Base-by-base conservation (phyloP, 2,797 vertebrate species). In the Pipistrellus nathusii region DNA sequence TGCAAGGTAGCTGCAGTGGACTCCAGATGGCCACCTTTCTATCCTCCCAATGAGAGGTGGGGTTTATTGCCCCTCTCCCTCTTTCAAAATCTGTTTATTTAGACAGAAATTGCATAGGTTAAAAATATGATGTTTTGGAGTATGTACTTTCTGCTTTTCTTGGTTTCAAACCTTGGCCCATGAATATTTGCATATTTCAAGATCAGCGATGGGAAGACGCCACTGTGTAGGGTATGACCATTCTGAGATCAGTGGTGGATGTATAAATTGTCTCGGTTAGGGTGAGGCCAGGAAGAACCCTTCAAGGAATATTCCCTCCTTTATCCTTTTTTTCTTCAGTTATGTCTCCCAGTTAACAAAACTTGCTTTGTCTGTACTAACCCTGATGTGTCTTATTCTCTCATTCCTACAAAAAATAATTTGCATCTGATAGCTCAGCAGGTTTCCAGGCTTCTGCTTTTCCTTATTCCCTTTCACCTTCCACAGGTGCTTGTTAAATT, bases 101-200 rank as follows among this genome's bases (percentile, higher is more conserved):
- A 55, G 48, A 30, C 35, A 85, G 38, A 81, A 62, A 41, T 30
- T 21, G 3, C 15, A 23, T 13, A 53, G 51, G 17, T 93, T 69
- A 69, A 77, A 92, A 78, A 35, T 78, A 17, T 13, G 51, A 38
- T 71, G 3, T 71, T 94, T 71, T 25, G 4, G 15, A 17, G n/a
- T 35, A 30, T 64, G n/a, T 66, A 20, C 21, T 73, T 83, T 15
- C 62, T 87, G 1, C 23, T 95, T 96, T 62, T 85, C 82, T 94
- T 62, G 32, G 69, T 69, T 81, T 80, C 15, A 73, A 38, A n/a
- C 59, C 44, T 75, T 89, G 75, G 72, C 20, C 41, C 0, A 0
- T 30, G n/a, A 35, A 32, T 48, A 62, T 78, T 87, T 75, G 48
- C 51, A 9, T 92, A 15, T 64, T 72, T 88, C 17, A n/a, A 72